Base-by-base conservation (phyloP, 30 jellyfish, hydroid and myxozoan species). In the Cassiopea xamachana region DNA sequence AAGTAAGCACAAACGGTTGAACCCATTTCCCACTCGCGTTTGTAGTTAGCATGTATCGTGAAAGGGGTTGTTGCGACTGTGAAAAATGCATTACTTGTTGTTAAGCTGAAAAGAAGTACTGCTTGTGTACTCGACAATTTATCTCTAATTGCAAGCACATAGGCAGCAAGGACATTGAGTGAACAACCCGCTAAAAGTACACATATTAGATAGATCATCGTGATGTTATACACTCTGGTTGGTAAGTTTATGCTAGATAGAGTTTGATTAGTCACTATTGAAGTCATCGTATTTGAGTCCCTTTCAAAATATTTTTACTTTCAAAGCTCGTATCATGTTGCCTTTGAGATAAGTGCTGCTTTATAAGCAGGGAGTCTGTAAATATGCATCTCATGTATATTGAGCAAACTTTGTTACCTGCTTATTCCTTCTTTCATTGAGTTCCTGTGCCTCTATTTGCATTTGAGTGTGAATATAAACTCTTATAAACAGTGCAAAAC, bases 11-110 rank as follows among this genome's bases (percentile, higher is more conserved):
- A 87, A 19, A 76, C 85, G 15, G 45, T 18, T 10, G 73, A 15
- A n/a, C 87, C 85, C 47, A 48, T 39, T 5, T 45, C 39, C 90
- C 88, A 67, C 9, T 71, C 85, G 13, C 49, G 75, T 16, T 7
- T 62, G 69, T 15, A 48, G 60, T 80, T 87, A 3, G 89, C 85
- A 55, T 77, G 50, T 62, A 77, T 46, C 1, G 81, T 27, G 1
- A 87, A 80, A n/a, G 94, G 94, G 12, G 64, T 47, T 4, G 86
- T 13, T 1, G 81, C 43, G 10, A 83, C 85, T 4, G 90, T 27
- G 46, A 47, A 58, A 2, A 86, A 19, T 39, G 87, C 75, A 16
- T 86, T 85, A 15, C 93, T 79, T 9, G 79, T 4, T 17, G 76
- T 46, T 77, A 86, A 72, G 71, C 93, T 86, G 87, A 86, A 73